Conservation (phyloP, 2,888 invertebrate species). For the Salpingus planirostris region DNA sequence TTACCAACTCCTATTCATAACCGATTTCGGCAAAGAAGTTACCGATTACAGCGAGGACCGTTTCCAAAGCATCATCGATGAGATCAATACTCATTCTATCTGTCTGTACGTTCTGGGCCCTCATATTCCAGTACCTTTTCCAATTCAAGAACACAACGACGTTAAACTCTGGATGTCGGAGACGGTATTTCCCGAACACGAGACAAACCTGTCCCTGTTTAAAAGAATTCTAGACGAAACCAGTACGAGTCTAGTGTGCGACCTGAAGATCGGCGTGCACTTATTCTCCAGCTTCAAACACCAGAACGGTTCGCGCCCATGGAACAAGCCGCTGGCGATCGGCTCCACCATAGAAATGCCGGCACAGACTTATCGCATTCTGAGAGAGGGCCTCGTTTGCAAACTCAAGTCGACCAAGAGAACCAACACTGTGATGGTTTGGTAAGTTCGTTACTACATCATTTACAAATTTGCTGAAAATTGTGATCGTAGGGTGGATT, state of each 20-base stretch:
- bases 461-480: not conserved
- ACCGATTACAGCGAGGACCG: not conserved
- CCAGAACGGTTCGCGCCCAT: slow-evolving; percentile 6
- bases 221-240: slow-evolving; percentile 4
- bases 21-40: slow-evolving; percentile 3
- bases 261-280: slow-evolving; percentile 7
- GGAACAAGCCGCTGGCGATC: slow-evolving; percentile 7
- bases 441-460: too few species aligned
- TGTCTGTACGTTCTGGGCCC: slow-evolving; percentile 12
- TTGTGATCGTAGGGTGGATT: slow-evolving; percentile 11
- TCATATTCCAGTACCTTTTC: slow-evolving; percentile 4
- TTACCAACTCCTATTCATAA: slow-evolving; percentile 9
- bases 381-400: slow-evolving; percentile 2
- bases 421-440: not conserved
- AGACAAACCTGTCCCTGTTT: slow-evolving; percentile 4
- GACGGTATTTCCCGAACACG: not conserved
- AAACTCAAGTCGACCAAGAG: slow-evolving; percentile 3
- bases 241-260: slow-evolving; percentile 6
- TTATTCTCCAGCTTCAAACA: slow-evolving; percentile 6
- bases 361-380: slow-evolving; percentile 6
- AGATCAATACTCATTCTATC: slow-evolving; percentile 2
- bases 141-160: slow-evolving; percentile 4
- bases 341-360: slow-evolving; percentile 7
- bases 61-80: slow-evolving; percentile 3
- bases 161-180: slow-evolving; percentile 8